Evolutionary conservation across 2,113 vertebrate species (phyloP).

Genomic region (Pelobates fuscus): DNA sequence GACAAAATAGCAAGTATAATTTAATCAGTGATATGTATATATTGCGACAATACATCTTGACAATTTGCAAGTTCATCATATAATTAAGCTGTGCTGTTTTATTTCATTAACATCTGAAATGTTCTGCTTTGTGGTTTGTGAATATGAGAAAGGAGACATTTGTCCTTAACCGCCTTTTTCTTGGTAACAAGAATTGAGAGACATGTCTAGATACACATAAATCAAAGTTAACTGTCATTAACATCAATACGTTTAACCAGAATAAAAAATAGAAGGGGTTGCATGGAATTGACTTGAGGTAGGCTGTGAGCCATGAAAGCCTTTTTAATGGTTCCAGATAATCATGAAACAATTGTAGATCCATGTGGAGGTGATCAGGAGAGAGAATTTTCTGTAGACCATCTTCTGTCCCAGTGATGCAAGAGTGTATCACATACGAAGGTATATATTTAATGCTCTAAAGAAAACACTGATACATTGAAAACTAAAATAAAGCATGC

Average conservation of each 20-base stretch:
- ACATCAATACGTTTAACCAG: neutral
- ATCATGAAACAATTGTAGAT: neutral
- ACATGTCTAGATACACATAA: too few relatives aligned
- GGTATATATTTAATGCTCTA: slow-evolving; percentile 7
- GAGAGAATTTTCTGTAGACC: too few relatives aligned
- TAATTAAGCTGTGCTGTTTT: neutral
- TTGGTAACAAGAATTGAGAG: too few relatives aligned
- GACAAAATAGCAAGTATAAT: slow-evolving; percentile 12
- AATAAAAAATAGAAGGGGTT: neutral
- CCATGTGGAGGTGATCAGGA: neutral
- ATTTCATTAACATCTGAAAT: slow-evolving; percentile 6
- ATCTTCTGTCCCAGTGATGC: neutral
- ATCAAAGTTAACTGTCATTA: neutral
- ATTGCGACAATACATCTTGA: neutral
- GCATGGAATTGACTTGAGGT: neutral
- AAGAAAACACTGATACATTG: neutral
- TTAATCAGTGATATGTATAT: slow-evolving; percentile 2
- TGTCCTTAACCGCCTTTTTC: neutral
- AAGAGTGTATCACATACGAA: neutral
- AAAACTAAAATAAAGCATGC: slow-evolving; percentile 4
- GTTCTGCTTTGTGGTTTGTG: neutral
- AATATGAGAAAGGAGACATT: neutral
- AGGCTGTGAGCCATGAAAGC: neutral
- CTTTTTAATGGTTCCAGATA: neutral
- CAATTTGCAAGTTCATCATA: neutral